A percentile compares a stretch with the other conserved stretches of the same genome.
These are phyloP conservation scores for Drosophila seguyi DNA, from an alignment of 1,140 invertebrate genomes.

Conservation along the genomic window DNA sequence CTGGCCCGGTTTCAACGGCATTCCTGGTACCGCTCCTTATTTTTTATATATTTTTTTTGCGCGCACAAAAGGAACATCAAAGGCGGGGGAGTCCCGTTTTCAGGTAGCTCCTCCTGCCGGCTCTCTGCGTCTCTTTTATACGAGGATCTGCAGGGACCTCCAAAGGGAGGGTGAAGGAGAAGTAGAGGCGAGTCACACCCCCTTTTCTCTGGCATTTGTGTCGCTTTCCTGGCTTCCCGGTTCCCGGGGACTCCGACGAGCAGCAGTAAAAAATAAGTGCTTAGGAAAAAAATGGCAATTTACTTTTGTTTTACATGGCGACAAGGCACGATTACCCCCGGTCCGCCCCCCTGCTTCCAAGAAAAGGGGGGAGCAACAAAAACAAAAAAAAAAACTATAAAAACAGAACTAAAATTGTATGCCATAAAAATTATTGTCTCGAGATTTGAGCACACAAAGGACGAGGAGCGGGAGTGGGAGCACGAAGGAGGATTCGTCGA, in stretches of 20 bases:
- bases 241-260: slow-evolving; percentile 31
- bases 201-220: slow-evolving; percentile 15
- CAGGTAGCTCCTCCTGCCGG: not conserved
- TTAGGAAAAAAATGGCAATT: slow-evolving; percentile 75
- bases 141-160: not conserved
- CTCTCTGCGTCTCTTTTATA: not conserved
- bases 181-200: too few relatives aligned
- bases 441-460: slow-evolving; percentile 63
- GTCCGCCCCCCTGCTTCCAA: not conserved
- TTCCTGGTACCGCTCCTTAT: not conserved
- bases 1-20: not conserved
- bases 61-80: slow-evolving; percentile 8
- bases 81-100: slow-evolving; percentile 2
- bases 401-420: slow-evolving; percentile 72
- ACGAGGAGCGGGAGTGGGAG: not conserved
- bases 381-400: slow-evolving; percentile 55
- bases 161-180: too few relatives aligned
- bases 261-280: slow-evolving; percentile 67
- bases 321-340: slow-evolving; percentile 37
- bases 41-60: not conserved
- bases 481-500: too few relatives aligned
- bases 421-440: slow-evolving; percentile 78
- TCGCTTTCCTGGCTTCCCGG: slow-evolving; percentile 23
- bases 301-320: slow-evolving; percentile 74
- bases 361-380: too few relatives aligned